Evolutionary conservation across 2,113 vertebrate species (phyloP).

Genomic region (Turdus rufiventris): DNA sequence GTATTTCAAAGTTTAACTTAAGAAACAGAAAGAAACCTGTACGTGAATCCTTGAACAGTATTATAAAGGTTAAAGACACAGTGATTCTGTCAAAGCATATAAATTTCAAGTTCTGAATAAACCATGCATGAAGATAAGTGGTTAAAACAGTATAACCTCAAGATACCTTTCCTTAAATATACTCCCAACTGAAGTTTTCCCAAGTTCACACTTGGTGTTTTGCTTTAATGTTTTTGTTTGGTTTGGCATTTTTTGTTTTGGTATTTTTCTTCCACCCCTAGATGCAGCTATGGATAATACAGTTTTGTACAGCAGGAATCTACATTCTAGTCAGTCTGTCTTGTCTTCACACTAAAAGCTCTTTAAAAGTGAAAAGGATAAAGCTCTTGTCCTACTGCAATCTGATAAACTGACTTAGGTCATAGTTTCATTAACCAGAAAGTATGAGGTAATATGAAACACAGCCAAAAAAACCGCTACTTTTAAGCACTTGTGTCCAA

Average conservation of each 20-base stretch:
- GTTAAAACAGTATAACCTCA: neutral
- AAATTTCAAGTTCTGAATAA: neutral
- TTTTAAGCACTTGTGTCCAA: slow-evolving; percentile 23
- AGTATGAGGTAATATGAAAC: neutral
- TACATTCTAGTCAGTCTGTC: neutral
- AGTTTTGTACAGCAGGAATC: neutral
- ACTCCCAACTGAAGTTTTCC: neutral
- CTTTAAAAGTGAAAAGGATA: neutral
- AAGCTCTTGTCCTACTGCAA: neutral
- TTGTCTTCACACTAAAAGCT: neutral
- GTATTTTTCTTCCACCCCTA: neutral
- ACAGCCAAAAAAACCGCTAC: neutral
- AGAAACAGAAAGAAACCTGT: neutral
- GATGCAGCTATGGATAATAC: neutral
- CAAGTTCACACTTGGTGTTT: neutral
- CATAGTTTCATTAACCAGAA: neutral
- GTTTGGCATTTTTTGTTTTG: neutral
- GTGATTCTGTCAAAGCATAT: neutral
- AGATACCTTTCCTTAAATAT: neutral
- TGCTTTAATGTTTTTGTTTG: neutral
- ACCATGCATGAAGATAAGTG: neutral
- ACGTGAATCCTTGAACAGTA: neutral
- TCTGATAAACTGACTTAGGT: neutral
- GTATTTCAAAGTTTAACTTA: neutral
- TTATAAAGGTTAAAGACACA: neutral